phyloP scores from a whole-genome alignment of 2,797 vertebrate species.

The Mus minutoides region DNA sequence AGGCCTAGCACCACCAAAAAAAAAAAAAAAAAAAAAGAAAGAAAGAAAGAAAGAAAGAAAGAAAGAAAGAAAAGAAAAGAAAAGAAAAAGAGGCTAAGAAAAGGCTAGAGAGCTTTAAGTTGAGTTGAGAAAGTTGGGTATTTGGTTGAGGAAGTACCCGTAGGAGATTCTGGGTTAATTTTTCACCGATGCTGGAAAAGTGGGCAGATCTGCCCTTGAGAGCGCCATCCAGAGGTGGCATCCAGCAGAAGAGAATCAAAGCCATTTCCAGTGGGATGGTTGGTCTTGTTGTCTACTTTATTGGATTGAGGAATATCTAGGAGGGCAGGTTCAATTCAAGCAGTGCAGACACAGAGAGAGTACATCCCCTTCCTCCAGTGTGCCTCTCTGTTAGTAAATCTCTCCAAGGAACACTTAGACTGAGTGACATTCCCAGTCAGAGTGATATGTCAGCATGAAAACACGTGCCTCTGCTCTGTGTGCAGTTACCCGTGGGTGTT shows the following conservation, averaged over 20 bases:
- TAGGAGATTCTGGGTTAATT: not conserved
- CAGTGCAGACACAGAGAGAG: not conserved
- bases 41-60: too few relatives aligned
- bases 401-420: not conserved
- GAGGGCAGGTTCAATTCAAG: not conserved
- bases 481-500: not conserved
- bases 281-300: not conserved
- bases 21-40: too few relatives aligned
- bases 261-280: not conserved
- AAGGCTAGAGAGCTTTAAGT: not conserved
- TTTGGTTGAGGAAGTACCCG: not conserved
- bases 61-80: too few relatives aligned
- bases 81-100: not conserved
- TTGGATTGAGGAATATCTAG: not conserved
- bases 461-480: not conserved
- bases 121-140: not conserved
- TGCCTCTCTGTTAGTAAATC: not conserved
- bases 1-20: not conserved
- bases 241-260: not conserved
- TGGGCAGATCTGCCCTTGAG: not conserved
- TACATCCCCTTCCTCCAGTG: not conserved
- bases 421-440: conserved; percentile 1
- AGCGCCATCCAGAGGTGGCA: not conserved
- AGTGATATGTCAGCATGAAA: not conserved
- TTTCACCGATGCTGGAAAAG: not conserved